Evolutionary conservation across 2,113 vertebrate species (phyloP), one percentile per base, ranked within the genome.

Genomic region (Salminus brasiliensis): DNA sequence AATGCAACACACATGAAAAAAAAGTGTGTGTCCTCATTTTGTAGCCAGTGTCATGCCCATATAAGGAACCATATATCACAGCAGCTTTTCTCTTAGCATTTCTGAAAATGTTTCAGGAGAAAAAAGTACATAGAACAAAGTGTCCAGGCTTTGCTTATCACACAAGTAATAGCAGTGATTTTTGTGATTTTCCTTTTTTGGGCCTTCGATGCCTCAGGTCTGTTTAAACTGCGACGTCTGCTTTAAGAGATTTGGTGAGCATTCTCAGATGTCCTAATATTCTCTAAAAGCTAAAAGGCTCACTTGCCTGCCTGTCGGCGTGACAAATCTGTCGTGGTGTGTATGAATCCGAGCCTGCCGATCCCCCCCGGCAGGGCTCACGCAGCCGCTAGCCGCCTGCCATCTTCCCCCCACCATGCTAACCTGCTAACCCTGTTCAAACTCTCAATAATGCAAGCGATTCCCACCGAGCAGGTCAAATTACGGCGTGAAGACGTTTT

Each of bases 401-500:
- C 45, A 47, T 30, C 45, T 70, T 47, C 25, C 34, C 69, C 68
- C 77, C 59, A 49, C 57, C 25, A 27, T 30, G 49, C 43, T 60
- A 49, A 73, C 41, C 49, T 63, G 15, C 36, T 68, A 59, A 76
- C 15, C 25, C 39, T 23, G 27, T 60, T 49, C 65, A 68, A 76
- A 62, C 55, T 18, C 18, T 78, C 30, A 72, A 84, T 81, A 74
- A 84, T 84, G 63, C 21, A 84, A 70, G 18, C 23, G 69, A 79
- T 80, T 82, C 47, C 62, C 78, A 70, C 66, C 72, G 68, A 29
- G 67, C 18, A 77, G 72, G 81, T 87, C 83, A 25, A 69, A 82
- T 84, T 83, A 77, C 57, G 45, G 55, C 65, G 49, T 72, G 72
- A 81, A 72, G 69, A 12, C 55, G 10, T 78, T 78, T 65, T 75